Conservation (phyloP, 2,113 vertebrate genomes). For the Trichomycterus rosablanca region DNA sequence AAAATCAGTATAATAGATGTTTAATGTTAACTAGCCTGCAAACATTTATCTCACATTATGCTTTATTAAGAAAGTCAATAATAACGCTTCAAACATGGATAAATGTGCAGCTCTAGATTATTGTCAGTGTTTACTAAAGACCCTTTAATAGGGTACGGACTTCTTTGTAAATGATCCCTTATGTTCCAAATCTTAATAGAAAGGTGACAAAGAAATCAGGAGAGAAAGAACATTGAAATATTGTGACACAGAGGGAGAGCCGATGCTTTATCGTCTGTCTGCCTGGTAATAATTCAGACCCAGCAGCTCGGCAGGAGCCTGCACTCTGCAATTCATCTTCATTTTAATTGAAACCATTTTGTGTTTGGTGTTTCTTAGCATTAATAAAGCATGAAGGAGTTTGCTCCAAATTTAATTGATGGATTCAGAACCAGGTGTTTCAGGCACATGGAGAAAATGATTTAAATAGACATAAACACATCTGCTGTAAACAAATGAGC, state of each 20-base stretch:
- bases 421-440: conserved; percentile 29
- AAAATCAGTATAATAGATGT: too few species aligned
- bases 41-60: too few species aligned
- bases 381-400: conserved; percentile 58
- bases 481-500: conserved; percentile 2
- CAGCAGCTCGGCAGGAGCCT: conserved; percentile 10
- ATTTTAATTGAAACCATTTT: conserved; percentile 67
- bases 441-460: conserved; percentile 17
- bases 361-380: conserved; percentile 52
- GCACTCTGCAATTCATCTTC: conserved; percentile 55
- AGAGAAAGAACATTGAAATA: too few species aligned
- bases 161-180: neutral
- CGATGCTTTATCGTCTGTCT: conserved; percentile 31
- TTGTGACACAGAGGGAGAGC: conserved; percentile 23
- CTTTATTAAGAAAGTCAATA: too few species aligned
- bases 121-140: neutral
- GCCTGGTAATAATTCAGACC: conserved; percentile 34
- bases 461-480: conserved; percentile 7
- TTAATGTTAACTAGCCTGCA: too few species aligned
- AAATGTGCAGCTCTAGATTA: too few species aligned
- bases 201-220: too few species aligned
- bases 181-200: neutral
- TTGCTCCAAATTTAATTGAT: conserved; percentile 54
- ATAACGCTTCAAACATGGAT: too few species aligned
- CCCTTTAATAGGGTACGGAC: neutral